Evolutionary conservation across 2,113 vertebrate species (phyloP), one percentile per base, ranked within the genome.

Genomic region (Neodontobutis hainanensis): DNA sequence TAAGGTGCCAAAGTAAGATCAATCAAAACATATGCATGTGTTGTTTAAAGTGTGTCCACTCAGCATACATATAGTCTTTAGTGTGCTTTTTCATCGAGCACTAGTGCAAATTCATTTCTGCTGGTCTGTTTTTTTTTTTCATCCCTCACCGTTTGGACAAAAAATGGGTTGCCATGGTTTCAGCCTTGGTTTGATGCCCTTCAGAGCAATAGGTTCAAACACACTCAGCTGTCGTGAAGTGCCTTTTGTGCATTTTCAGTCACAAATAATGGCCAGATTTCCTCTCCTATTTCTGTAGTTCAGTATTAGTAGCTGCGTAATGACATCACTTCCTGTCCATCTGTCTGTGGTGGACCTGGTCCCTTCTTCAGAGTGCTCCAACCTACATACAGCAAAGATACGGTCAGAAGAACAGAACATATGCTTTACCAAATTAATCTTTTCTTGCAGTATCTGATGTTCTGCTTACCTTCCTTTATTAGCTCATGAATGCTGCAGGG

Each of bases 401-500:
- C 10, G 4, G 32, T 80, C 58, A 83, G 11, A 15, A 61, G 66
- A 66, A 66, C 16, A 7, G 12, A n/a, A 7, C 53, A 32, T 35
- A 14, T 15, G 9, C 32, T 5, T 15, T 12, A n/a, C 43, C 0
- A 43, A n/a, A 43, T 43, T 1, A 8, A 2, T 11, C 42, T 43
- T 11, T 11, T 48, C 11, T 42, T 55, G 55, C 27, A n/a, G 8
- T 40, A 36, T 60, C 55, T 53, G 52, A 72, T 16, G 35, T 47
- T 66, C 38, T 12, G 19, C 81, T 77, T 55, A 86, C 88, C 87
- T 76, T 65, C 67, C n/a, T 68, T 64, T 61, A 64, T 76, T 81
- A 77, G 81, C 84, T 89, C 85, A 88, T 88, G 69, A 78, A 70
- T 95, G 95, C 42, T 94, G 90, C 63, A 97, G 94, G 73, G 81